These are phyloP conservation scores for Bovichtus diacanthus DNA, from an alignment of 2,797 vertebrate genomes.

Conservation along the genomic window DNA sequence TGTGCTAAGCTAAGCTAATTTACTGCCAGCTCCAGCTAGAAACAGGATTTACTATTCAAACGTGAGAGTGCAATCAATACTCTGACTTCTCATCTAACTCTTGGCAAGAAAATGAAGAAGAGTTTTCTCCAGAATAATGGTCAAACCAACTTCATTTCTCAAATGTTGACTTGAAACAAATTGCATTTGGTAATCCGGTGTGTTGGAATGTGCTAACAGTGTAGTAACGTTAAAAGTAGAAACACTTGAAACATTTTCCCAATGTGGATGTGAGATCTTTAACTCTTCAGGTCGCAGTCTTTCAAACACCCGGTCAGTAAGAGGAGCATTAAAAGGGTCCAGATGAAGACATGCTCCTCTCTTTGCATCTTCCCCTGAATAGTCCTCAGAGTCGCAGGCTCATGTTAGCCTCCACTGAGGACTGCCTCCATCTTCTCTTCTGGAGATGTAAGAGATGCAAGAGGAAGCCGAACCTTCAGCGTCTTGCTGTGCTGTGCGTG, in stretches of 20 bases:
- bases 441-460: too few relatives aligned
- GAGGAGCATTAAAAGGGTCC: background rate
- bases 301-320: background rate
- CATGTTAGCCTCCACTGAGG: conserved; percentile 17
- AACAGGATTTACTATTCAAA: background rate
- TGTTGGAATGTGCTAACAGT: background rate
- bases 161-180: background rate
- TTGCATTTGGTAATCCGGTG: background rate
- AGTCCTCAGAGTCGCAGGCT: too few relatives aligned
- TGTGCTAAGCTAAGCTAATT: background rate
- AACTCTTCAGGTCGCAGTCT: background rate
- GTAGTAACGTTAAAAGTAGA: background rate
- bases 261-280: background rate
- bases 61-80: background rate
- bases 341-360: background rate
- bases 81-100: background rate
- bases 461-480: conserved; percentile 29
- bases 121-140: background rate
- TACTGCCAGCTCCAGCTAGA: background rate
- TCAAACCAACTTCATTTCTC: background rate
- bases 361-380: background rate
- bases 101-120: background rate
- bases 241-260: accelerated
- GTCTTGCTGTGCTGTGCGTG: conserved; percentile 35
- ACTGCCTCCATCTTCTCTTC: conserved; percentile 4